phyloP scores from a whole-genome alignment of 2,888 invertebrate species.

The Heliconius charithonia region DNA sequence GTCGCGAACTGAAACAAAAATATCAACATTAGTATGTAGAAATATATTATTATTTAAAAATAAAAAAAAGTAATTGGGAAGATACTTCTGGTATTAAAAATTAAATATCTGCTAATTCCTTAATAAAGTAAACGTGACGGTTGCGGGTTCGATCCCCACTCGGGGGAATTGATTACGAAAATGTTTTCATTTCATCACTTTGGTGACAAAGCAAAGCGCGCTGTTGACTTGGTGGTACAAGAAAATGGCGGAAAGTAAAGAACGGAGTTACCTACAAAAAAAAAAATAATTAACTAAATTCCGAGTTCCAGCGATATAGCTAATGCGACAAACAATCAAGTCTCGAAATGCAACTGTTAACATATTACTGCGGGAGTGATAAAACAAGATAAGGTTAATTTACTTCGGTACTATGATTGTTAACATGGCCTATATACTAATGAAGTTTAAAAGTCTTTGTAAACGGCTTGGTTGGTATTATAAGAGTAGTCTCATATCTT shows the following conservation, averaged over 20 bases:
- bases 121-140: background rate
- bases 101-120: background rate
- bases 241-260: no score
- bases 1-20: conserved; percentile 67
- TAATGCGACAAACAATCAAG: conserved; percentile 38
- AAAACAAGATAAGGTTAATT: conserved; percentile 51
- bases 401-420: conserved; percentile 50
- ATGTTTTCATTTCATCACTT: no score
- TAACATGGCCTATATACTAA: conserved; percentile 48
- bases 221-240: no score
- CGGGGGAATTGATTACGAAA: no score
- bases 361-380: conserved; percentile 44
- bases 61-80: background rate
- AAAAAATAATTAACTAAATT: conserved; percentile 20
- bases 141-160: no score
- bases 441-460: conserved; percentile 38
- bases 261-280: no score
- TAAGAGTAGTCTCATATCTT: background rate
- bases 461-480: conserved; percentile 8
- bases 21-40: background rate
- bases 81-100: background rate
- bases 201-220: no score
- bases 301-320: conserved; percentile 7
- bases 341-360: conserved; percentile 38
- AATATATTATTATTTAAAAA: background rate